Evolutionary conservation across 2,888 invertebrate species (phyloP).

Genomic region (Bhutanitis thaidina): DNA sequence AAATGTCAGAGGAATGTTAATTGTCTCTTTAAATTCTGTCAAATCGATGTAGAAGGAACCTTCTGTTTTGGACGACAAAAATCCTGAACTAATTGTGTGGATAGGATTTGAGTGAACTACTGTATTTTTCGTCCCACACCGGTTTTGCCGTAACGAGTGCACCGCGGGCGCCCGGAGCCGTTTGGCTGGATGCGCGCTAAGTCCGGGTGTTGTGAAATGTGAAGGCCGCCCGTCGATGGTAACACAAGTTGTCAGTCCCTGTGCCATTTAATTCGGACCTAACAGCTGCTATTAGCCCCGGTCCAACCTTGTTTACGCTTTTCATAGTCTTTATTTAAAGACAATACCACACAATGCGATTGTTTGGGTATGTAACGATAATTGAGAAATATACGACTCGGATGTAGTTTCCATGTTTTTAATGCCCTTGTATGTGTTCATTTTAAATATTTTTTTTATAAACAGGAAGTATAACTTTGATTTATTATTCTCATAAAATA

Average conservation of each 20-base stretch:
- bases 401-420: conserved; percentile 6
- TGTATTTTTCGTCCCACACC: conserved; percentile 13
- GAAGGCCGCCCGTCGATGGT: conserved; percentile 71
- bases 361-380: neutral
- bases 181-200: conserved; percentile 64
- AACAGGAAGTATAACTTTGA: conserved; percentile 13
- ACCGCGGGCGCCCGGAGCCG: conserved; percentile 38
- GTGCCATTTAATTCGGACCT: conserved; percentile 62
- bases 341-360: conserved; percentile 9
- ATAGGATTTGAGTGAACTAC: conserved; percentile 10
- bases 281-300: conserved; percentile 29
- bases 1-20: conserved; percentile 5
- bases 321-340: conserved; percentile 12
- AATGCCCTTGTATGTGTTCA: conserved; percentile 10
- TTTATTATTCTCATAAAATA: conserved; percentile 2
- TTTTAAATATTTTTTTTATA: conserved; percentile 1
- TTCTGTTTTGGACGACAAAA: neutral
- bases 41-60: neutral
- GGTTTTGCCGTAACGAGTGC: conserved; percentile 44
- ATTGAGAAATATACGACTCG: neutral
- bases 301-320: conserved; percentile 32
- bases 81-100: neutral
- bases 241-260: conserved; percentile 65
- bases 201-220: conserved; percentile 78
- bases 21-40: conserved; percentile 3